Base-by-base conservation (phyloP, 2,113 vertebrate species). In the Myxocyprinus asiaticus region DNA sequence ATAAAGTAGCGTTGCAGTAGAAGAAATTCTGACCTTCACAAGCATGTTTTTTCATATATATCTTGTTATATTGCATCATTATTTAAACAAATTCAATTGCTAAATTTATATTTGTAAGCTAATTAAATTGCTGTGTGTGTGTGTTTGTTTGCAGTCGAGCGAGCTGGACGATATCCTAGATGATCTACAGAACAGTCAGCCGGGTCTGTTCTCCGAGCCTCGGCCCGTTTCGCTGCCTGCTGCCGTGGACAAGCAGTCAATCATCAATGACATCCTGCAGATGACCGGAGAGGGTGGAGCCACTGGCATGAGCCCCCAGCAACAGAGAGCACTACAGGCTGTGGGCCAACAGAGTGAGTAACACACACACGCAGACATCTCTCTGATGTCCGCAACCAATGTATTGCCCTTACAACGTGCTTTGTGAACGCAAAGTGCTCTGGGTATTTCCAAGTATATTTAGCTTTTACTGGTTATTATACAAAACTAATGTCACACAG, bases 191-290 rank as follows among this genome's bases (percentile, higher is more conserved):
- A 97, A 95, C 88, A 94, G 95, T 90, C 97, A 98, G 86, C 93
- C 94, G 0, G 95, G 96, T 88, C 94, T 98, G 88, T 98, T 98
- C 92, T 91, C 95, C 14, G 97, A 98, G 82, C 89, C 92, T 1
- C 94, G 96, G 86, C 93, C 95, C 0, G 94, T 94, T 12, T 94
- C 91, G 7, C 87, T 95, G 66, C 93, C 95, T n/a, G 95, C 94
- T 89, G 93, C 98, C 4, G 94, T 97, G 17, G 97, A 99, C 94
- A 98, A 98, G 87, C 98, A 98, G 94, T 96, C 96, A 91, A 98
- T 99, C 93, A 98, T 99, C 92, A 98, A 98, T 87, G 96, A 99
- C 94, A 97, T 98, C 91, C 95, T 99, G 92, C 98, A 99, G 91
- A 95, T 99, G 90, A 94, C 93, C 17, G 95, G 95, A 42, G 96